Evolutionary conservation across 2,797 vertebrate genomes (phyloP).

Genomic region (Hozukius guyotensis): DNA sequence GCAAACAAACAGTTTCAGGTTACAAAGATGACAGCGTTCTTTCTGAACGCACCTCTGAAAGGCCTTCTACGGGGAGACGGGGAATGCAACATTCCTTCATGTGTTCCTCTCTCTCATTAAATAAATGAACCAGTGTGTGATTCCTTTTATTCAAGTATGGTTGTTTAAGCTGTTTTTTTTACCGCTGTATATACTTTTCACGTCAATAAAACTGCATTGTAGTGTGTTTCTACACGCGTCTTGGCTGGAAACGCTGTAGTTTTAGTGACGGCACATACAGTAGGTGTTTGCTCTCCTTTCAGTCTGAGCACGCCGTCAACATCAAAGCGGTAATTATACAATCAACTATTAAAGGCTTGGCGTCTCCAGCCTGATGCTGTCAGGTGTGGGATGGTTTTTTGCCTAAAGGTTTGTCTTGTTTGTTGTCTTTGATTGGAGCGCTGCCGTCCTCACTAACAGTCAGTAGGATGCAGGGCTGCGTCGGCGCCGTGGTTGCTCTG

Average conservation of each 20-base stretch:
- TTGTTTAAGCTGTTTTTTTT: not conserved
- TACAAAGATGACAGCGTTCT: slow-evolving; percentile 36
- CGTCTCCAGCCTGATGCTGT: slow-evolving; percentile 31
- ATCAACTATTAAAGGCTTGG: slow-evolving; percentile 25
- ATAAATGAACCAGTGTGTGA: slow-evolving; percentile 18
- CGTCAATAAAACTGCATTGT: slow-evolving; percentile 26
- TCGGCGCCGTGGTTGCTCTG: not conserved
- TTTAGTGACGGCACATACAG: not conserved
- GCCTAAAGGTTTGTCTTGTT: slow-evolving; percentile 37
- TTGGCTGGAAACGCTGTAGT: not conserved
- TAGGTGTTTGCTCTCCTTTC: slow-evolving; percentile 17
- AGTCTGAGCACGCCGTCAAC: slow-evolving; percentile 18
- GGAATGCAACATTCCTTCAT: slow-evolving; percentile 36
- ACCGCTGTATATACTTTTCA: slow-evolving; percentile 8
- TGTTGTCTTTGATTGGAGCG: slow-evolving; percentile 18
- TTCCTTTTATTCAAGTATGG: not conserved
- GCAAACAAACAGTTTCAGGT: slow-evolving; percentile 52
- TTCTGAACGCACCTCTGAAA: slow-evolving; percentile 12
- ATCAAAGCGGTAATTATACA: slow-evolving; percentile 54
- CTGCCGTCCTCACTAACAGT: not conserved
- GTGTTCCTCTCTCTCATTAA: slow-evolving; percentile 47
- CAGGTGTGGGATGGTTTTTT: slow-evolving; percentile 18
- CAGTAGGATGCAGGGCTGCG: not conserved
- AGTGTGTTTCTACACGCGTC: slow-evolving; percentile 24
- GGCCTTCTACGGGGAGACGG: slow-evolving; percentile 5